Conservation (phyloP, 2,797 vertebrate species). For the Sebastes melanostomus region DNA sequence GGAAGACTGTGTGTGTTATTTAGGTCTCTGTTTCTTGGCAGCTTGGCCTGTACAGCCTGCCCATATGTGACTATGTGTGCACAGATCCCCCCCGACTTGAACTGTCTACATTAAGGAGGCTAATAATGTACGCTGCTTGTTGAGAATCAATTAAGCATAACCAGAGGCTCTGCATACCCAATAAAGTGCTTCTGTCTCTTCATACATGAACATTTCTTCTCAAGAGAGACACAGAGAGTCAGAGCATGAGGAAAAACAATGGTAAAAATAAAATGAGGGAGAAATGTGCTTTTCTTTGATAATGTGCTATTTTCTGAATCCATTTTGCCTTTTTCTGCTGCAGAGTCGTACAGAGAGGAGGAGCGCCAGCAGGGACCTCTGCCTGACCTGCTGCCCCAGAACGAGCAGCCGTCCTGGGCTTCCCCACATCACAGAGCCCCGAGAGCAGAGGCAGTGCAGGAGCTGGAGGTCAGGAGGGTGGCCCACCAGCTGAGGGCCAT, state of each 20-base stretch:
- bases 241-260: neutral
- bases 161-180: neutral
- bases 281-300: neutral
- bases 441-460: slow-evolving; percentile 34
- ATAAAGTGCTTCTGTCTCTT: neutral
- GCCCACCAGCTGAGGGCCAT: slow-evolving; percentile 76
- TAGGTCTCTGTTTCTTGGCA: neutral
- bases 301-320: neutral
- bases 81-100: neutral
- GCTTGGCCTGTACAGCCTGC: neutral
- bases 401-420: slow-evolving; percentile 45
- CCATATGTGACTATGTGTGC: neutral
- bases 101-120: neutral
- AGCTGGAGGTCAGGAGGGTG: slow-evolving; percentile 62
- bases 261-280: neutral
- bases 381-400: slow-evolving; percentile 67
- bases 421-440: slow-evolving; percentile 24
- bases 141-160: slow-evolving; percentile 21
- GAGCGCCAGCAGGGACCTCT: slow-evolving; percentile 42
- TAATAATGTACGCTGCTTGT: neutral
- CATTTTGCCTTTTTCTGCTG: neutral
- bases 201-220: neutral
- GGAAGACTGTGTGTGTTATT: neutral
- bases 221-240: neutral
- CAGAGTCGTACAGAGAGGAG: slow-evolving; percentile 46